A percentile compares a stretch with the other conserved stretches of the same genome.
phyloP scores from a whole-genome alignment of 2,888 invertebrate genomes.

The Nowickia ferox region DNA sequence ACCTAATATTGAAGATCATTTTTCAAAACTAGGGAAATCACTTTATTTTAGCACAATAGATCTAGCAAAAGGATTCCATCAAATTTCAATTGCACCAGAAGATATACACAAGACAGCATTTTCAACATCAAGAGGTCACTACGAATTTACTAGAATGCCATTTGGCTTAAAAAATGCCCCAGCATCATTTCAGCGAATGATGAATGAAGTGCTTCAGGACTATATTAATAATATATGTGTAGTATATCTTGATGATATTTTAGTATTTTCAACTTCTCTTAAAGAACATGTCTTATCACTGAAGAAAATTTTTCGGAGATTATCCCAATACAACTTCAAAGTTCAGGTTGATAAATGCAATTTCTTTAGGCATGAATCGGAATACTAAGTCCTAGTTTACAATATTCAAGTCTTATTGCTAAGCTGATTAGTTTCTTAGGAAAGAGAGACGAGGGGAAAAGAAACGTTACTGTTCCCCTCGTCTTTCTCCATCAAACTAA shows the following conservation, averaged over 20 bases:
- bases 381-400: too few relatives aligned
- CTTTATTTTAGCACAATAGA: not conserved
- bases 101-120: conserved; percentile 6
- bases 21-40: not conserved
- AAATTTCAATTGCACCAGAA: not conserved
- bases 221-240: too few relatives aligned
- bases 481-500: too few relatives aligned
- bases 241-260: conserved; percentile 26
- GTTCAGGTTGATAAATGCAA: too few relatives aligned
- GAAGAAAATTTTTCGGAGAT: too few relatives aligned
- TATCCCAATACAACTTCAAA: too few relatives aligned
- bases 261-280: conserved; percentile 27
- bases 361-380: too few relatives aligned
- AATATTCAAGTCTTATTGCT: too few relatives aligned
- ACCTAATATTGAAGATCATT: not conserved
- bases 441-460: too few relatives aligned
- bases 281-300: conserved; percentile 22
- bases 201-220: conserved; percentile 37
- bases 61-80: not conserved
- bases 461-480: too few relatives aligned
- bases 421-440: too few relatives aligned
- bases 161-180: conserved; percentile 46
- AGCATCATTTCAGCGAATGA: conserved; percentile 36
- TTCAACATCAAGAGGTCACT: conserved; percentile 17
- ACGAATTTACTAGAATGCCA: conserved; percentile 38